phyloP scores from a whole-genome alignment of 2,797 vertebrate genomes.

The Phalloptychus januarius region DNA sequence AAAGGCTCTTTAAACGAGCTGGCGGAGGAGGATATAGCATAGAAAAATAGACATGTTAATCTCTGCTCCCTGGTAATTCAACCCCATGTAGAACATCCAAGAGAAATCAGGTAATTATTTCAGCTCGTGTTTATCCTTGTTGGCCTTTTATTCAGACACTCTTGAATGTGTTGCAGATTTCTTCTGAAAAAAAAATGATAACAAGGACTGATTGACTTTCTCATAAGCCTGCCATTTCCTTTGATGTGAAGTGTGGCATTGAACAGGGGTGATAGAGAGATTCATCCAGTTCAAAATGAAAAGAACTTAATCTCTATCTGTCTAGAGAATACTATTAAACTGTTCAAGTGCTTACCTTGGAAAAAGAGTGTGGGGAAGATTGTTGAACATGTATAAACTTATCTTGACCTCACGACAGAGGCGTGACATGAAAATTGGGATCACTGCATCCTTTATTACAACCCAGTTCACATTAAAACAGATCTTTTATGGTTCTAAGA shows the following conservation, averaged over 20 bases:
- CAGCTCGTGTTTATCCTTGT: conserved; percentile 35
- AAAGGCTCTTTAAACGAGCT: conserved; percentile 32
- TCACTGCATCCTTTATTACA: not conserved
- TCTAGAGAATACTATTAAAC: conserved; percentile 37
- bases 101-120: conserved; percentile 56
- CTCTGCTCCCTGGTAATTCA: conserved; percentile 31
- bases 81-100: conserved; percentile 29
- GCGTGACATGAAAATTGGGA: not conserved
- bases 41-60: conserved; percentile 36
- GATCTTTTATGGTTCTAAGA: not conserved
- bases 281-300: conserved; percentile 51
- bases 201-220: conserved; percentile 58
- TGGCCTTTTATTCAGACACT: conserved; percentile 18
- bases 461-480: not conserved
- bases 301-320: conserved; percentile 61
- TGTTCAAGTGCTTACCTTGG: conserved; percentile 40
- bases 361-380: conserved; percentile 25
- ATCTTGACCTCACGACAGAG: conserved; percentile 9
- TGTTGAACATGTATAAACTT: conserved; percentile 11
- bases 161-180: conserved; percentile 53
- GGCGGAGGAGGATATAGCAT: conserved; percentile 27
- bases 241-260: conserved; percentile 64
- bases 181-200: conserved; percentile 10
- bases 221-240: conserved; percentile 54
- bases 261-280: conserved; percentile 49